These are phyloP conservation scores for Xestobium rufovillosum DNA, from an alignment of 2,888 invertebrate species.

Conservation along the genomic window DNA sequence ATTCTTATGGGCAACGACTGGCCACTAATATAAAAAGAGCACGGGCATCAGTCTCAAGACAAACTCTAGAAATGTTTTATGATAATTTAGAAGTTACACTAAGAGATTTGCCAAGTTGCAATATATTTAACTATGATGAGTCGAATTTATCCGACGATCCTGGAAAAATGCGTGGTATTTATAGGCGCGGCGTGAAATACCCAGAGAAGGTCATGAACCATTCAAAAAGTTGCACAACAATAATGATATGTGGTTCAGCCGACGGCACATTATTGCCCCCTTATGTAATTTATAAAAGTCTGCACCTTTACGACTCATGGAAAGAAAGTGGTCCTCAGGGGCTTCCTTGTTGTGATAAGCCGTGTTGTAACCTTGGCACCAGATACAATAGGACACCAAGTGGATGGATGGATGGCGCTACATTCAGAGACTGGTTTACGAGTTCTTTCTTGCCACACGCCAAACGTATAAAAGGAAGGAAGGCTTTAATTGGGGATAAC, in stretches of 20 bases:
- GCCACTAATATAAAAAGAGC: slow-evolving; percentile 17
- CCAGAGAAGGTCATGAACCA: slow-evolving; percentile 30
- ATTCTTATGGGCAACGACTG: slow-evolving; percentile 15
- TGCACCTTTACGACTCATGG: slow-evolving; percentile 11
- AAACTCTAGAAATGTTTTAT: slow-evolving; percentile 14
- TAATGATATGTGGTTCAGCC: slow-evolving; percentile 35
- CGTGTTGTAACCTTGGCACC: slow-evolving; percentile 19
- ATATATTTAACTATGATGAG: slow-evolving; percentile 33
- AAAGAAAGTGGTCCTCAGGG: slow-evolving; percentile 25
- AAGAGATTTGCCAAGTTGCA: slow-evolving; percentile 18
- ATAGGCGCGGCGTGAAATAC: slow-evolving; percentile 29
- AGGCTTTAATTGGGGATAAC: slow-evolving; percentile 24
- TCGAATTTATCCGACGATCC: slow-evolving; percentile 31
- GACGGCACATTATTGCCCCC: slow-evolving; percentile 31
- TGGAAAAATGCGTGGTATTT: slow-evolving; percentile 26
- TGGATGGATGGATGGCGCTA: slow-evolving; percentile 28
- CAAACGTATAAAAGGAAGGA: slow-evolving; percentile 23
- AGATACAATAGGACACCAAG: slow-evolving; percentile 26
- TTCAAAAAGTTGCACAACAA: slow-evolving; percentile 29
- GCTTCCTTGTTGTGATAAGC: slow-evolving; percentile 20
- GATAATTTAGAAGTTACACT: slow-evolving; percentile 21
- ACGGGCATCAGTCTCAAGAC: slow-evolving; percentile 14
- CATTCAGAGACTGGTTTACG: slow-evolving; percentile 8
- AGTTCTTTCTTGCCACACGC: slow-evolving; percentile 26
- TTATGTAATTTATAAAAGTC: slow-evolving; percentile 33